phyloP scores from a whole-genome alignment of 2,797 vertebrate species.

The Parauchenoglanis punctatus region DNA sequence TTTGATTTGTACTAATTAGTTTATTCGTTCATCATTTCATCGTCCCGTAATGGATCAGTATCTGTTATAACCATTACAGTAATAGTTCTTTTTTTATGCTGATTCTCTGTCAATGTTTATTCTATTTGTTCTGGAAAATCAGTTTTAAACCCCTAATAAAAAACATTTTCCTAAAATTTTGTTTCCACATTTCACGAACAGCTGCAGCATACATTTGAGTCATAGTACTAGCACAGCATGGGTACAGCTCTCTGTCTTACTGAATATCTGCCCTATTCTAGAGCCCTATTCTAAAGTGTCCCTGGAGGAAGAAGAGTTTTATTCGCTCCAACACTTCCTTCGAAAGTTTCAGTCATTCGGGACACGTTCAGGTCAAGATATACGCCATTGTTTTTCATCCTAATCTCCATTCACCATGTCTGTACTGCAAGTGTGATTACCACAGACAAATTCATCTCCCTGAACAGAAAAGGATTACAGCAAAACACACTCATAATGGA shows the following conservation, averaged over 20 bases:
- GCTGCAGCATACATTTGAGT: conserved; percentile 17
- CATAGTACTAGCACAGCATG: not conserved
- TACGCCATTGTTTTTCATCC: not conserved
- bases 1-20: not conserved
- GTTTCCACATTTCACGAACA: not conserved
- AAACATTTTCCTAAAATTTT: not conserved
- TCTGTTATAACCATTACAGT: not conserved
- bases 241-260: not conserved
- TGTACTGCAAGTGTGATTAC: not conserved
- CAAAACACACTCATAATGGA: not conserved
- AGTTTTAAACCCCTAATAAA: not conserved
- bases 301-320: not conserved
- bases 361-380: not conserved
- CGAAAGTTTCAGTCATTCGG: not conserved
- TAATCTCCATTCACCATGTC: not conserved
- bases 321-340: not conserved
- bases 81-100: not conserved
- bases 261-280: not conserved
- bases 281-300: not conserved
- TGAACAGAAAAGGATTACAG: not conserved
- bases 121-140: conserved; percentile 15
- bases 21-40: not conserved
- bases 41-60: not conserved
- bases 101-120: not conserved
- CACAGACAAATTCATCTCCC: not conserved